Evolutionary conservation across 2,113 vertebrate species (phyloP).

Genomic region (Ornithorhynchus anatinus): DNA sequence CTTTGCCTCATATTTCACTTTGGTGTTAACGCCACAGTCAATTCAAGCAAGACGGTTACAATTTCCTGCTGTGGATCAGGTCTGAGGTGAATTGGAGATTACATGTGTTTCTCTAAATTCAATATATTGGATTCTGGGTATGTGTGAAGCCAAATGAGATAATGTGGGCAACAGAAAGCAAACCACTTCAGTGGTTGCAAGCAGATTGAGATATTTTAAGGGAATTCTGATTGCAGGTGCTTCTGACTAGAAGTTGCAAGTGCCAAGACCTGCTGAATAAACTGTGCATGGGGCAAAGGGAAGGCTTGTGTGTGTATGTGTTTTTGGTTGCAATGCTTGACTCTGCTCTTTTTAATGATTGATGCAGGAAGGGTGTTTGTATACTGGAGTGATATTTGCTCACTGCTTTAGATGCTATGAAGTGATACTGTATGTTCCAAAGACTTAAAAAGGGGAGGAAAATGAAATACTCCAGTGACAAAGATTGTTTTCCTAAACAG

Average conservation of each 20-base stretch:
- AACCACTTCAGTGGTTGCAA: neutral
- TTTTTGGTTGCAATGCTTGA: constrained; percentile 1
- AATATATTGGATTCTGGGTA: neutral
- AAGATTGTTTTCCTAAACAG: neutral
- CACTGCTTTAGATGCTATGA: neutral
- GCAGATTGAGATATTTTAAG: neutral
- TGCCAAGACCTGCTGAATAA: constrained; percentile 11
- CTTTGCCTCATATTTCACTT: too few species aligned
- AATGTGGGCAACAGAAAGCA: neutral
- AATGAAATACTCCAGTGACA: neutral
- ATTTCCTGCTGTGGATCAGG: too few species aligned
- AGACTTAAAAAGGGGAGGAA: neutral
- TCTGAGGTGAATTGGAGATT: too few species aligned
- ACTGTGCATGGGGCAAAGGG: too few species aligned
- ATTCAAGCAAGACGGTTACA: too few species aligned
- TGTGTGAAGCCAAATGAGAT: neutral
- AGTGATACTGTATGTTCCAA: neutral
- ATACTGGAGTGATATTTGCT: neutral
- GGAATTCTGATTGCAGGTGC: neutral
- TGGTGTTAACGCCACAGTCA: too few species aligned
- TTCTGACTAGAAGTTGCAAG: neutral
- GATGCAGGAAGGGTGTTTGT: neutral
- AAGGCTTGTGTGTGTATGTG: too few species aligned
- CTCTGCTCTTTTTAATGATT: constrained; percentile 20
- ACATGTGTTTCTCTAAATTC: too few species aligned